Evolutionary conservation across 2,797 vertebrate species (phyloP).

Genomic region (Limosa lapponica): DNA sequence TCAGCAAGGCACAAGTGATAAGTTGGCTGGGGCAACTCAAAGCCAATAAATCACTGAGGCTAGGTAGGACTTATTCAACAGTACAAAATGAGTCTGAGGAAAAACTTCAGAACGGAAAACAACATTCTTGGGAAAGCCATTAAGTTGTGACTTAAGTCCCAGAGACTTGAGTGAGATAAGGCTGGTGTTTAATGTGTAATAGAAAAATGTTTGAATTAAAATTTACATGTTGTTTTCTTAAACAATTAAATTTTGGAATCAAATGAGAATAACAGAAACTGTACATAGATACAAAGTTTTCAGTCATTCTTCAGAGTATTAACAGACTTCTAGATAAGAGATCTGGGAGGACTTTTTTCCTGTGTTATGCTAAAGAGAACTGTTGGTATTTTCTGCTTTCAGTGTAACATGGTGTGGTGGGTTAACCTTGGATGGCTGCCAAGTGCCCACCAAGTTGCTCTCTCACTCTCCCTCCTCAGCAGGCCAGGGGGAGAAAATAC

Average conservation of each 20-base stretch:
- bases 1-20: slow-evolving; percentile 14
- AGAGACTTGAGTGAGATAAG: background rate
- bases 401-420: background rate
- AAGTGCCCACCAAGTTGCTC: background rate
- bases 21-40: slow-evolving; percentile 15
- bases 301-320: background rate
- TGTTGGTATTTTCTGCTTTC: background rate
- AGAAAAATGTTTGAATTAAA: background rate
- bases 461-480: background rate
- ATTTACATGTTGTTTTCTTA: background rate
- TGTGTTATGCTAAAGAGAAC: background rate
- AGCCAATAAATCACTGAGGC: slow-evolving; percentile 22
- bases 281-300: background rate
- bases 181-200: background rate
- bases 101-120: background rate
- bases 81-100: background rate
- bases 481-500: background rate
- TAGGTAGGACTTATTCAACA: background rate
- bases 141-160: background rate
- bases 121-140: background rate
- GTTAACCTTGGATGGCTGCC: background rate
- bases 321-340: background rate
- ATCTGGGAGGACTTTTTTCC: background rate
- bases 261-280: background rate
- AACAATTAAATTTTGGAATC: background rate